Evolutionary conservation across 2,113 vertebrate genomes (phyloP), one percentile per base, ranked within the genome.

Genomic region (Cinclus mexicanus): DNA sequence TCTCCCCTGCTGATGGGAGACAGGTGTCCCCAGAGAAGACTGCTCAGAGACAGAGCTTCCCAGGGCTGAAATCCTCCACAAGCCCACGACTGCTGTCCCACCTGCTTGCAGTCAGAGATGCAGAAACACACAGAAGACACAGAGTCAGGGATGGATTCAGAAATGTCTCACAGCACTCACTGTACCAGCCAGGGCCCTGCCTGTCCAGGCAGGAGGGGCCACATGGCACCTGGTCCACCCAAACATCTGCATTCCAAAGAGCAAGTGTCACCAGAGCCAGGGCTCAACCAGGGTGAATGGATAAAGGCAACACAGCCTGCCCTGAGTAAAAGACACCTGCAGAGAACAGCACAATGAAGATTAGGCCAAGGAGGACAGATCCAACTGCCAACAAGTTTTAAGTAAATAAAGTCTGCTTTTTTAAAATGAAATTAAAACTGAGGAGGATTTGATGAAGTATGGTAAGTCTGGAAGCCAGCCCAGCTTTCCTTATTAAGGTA

Each of bases 361-460:
- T 52, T 24, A 49, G 46, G 37, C 57, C 37, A 49, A 61, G 63
- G 28, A 83, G 63, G 59, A 65, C 20, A 67, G 52, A 81, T 14
- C 15, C 35, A 74, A 46, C 39, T 44, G 42, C 29, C 16, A 17
- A 46, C 0, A 4, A 68, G 52, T 33, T 67, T 10, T 20, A 53
- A 65, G 68, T 42, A 74, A 75, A 94, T 41, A 68, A 71, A 90
- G 42, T 55, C 74, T 6, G 10, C 77, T 95, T 72, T 56, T 67
- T 88, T 86, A 80, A 85, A 80, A 88, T 17, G 7, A 87, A 94
- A 83, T 92, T 68, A 86, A 90, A 85, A 47, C 33, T 78, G 56
- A 87, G 52, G 12, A 4, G 7, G 37, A 65, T 72, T 41, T 69
- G 63, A 69, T 67, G 59, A 88, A 80, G n/a, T 42, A 55, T 39